phyloP scores from a whole-genome alignment of 2,797 vertebrate species.

The Clarias fuscus region DNA sequence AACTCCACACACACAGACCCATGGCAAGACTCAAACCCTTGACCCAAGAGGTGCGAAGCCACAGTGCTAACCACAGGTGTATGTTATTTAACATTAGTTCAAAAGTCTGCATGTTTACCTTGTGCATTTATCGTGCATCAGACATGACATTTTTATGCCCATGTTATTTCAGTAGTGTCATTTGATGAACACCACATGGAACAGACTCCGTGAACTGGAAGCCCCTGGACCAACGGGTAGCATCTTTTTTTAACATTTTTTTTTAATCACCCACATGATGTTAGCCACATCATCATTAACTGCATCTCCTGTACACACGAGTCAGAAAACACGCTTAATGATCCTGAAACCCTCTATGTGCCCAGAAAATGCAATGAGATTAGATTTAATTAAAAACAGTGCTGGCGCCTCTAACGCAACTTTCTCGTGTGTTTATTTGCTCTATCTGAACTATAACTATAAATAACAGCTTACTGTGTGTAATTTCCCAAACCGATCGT shows the following conservation, averaged over 20 bases:
- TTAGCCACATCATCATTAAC: background rate
- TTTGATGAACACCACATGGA: background rate
- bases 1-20: too few species aligned
- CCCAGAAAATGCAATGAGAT: background rate
- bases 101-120: background rate
- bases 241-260: too few species aligned
- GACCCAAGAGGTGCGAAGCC: too few species aligned
- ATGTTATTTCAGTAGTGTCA: background rate
- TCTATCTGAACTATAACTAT: background rate
- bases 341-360: background rate
- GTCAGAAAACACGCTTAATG: background rate
- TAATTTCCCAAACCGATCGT: background rate
- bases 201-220: background rate
- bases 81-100: too few species aligned
- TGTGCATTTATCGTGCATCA: background rate
- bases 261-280: background rate
- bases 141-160: background rate
- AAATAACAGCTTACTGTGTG: background rate
- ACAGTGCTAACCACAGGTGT: too few species aligned
- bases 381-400: background rate
- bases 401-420: background rate
- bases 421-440: slow-evolving; percentile 2
- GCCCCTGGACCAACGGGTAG: background rate
- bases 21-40: too few species aligned
- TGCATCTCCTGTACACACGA: background rate